These are phyloP conservation scores for Idris sp. DNA, from an alignment of 1,140 invertebrate species.

Conservation along the genomic window DNA sequence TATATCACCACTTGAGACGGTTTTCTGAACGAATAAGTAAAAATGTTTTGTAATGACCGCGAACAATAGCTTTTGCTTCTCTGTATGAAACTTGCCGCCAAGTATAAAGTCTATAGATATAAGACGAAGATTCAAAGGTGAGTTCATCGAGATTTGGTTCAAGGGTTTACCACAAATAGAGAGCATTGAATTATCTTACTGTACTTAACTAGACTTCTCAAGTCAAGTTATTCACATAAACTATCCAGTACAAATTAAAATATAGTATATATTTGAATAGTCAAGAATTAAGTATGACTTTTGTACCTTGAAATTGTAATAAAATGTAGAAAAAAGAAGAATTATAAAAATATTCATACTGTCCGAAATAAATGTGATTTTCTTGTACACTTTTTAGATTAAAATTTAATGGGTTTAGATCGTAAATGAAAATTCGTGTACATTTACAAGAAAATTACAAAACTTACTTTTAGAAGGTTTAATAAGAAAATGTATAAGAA, in stretches of 20 bases:
- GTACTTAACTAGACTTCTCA: slow-evolving; percentile 29
- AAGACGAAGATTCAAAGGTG: slow-evolving; percentile 46
- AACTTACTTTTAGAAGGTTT: too few species aligned
- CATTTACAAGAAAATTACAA: too few species aligned
- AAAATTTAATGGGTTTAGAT: too few species aligned
- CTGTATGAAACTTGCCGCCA: slow-evolving; percentile 21
- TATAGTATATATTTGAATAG: too few species aligned
- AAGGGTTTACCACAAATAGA: slow-evolving; percentile 58
- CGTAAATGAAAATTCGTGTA: too few species aligned
- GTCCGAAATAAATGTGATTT: too few species aligned
- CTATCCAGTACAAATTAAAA: slow-evolving; percentile 3
- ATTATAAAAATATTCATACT: too few species aligned
- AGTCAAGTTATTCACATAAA: slow-evolving; percentile 29
- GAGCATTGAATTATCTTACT: slow-evolving; percentile 51
- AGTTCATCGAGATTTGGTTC: slow-evolving; percentile 53
- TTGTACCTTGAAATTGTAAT: too few species aligned
- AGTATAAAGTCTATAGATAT: slow-evolving; percentile 26
- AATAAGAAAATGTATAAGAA: too few species aligned
- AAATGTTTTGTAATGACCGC: slow-evolving; percentile 61
- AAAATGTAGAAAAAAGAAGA: too few species aligned
- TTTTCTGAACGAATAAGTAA: slow-evolving; percentile 60
- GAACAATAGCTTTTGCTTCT: slow-evolving; percentile 36
- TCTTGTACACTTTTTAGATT: too few species aligned
- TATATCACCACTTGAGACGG: slow-evolving; percentile 41
- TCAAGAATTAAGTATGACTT: too few species aligned